Base-by-base conservation (phyloP, 2,113 vertebrate genomes). In the Ptychochromis oligacanthus region DNA sequence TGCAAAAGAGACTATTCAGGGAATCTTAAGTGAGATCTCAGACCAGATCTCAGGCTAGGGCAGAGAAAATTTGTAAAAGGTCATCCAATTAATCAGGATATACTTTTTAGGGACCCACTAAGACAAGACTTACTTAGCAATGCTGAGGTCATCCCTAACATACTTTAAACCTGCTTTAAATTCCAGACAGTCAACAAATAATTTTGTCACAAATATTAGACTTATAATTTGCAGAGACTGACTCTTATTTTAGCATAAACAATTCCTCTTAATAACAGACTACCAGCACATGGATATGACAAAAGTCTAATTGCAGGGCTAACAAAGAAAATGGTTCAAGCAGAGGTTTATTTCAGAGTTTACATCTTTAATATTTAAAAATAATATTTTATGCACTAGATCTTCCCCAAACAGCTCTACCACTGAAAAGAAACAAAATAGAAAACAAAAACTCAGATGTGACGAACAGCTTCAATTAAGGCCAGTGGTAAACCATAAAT, bases 401-500 rank as follows among this genome's bases (percentile, higher is more conserved):
- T 36, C 34, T 31, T 36, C 36, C 8, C 36, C 36, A 36, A n/a
- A 36, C 36, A 36, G 36, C 36, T 36, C 36, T 36, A 36, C 8
- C 38, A 40, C 3, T 40, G 38, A 40, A 40, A 40, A 40, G 9
- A 40, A 40, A 40, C 38, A 6, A 38, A 38, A 38, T 38, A 7
- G 36, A 38, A 38, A 38, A 38, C 36, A 40, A 11, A 40, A 40
- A 11, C 8, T 11, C 38, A 40, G 38, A 40, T 9, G 2, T 40
- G 38, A 40, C 9, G 10, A 11, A 40, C 38, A 40, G 38, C 38
- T 36, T 36, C 34, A 36, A 36, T 36, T 36, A 36, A 36, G 6
- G 34, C 34, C 34, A 40, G 38, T 11, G 3, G 38, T 40, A 40
- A 2, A 40, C 8, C 87, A 95, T 94, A 92, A 95, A 94, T 94